Base-by-base conservation (phyloP, 2,113 vertebrate genomes). In the Rutilus rutilus region DNA sequence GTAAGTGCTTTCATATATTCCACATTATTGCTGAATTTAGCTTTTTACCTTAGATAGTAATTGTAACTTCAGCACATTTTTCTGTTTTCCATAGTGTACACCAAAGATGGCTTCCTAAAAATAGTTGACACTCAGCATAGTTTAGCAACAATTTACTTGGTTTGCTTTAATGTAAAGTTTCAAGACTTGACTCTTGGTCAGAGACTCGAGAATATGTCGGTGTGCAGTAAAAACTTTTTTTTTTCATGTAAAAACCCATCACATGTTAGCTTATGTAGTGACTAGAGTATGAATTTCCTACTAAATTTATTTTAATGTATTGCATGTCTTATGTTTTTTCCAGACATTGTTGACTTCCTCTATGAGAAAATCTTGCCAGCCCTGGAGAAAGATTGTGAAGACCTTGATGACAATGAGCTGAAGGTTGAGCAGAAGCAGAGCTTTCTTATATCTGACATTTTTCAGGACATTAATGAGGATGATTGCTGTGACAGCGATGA, bases 301-400 rank as follows among this genome's bases (percentile, higher is more conserved):
- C 10, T 67, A 15, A 30, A 17, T 67, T 15, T 69, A 2, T 77
- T 12, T 69, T 76, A 27, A 39, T n/a, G 17, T 17, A 21, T 57
- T 23, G n/a, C 11, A n/a, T 74, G 67, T 14, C n/a, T 36, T 6
- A 25, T 47, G 57, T 54, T 85, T 21, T 21, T 62, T 80, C 33
- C 89, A 95, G 94, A 95, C 42, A 90, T 92, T 45, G 80, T 94
- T 5, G 91, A 93, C 88, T 92, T 91, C 87, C 90, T 95, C 64
- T 80, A 91, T 36, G 27, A 64, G 8, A 83, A 54, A 0, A 73
- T 82, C 3, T 12, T 90, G 71, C 93, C 94, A 1, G 0, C 23
- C 1, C 87, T 94, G 21, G 2, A 88, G 82, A 6, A 88, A 12
- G 27, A 47, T 5, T 11, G 2, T 2, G 1, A 57, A 36, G 82